Evolutionary conservation across 1,140 invertebrate genomes (phyloP), one percentile per base, ranked within the genome.

Genomic region (Drosophila pachea): DNA sequence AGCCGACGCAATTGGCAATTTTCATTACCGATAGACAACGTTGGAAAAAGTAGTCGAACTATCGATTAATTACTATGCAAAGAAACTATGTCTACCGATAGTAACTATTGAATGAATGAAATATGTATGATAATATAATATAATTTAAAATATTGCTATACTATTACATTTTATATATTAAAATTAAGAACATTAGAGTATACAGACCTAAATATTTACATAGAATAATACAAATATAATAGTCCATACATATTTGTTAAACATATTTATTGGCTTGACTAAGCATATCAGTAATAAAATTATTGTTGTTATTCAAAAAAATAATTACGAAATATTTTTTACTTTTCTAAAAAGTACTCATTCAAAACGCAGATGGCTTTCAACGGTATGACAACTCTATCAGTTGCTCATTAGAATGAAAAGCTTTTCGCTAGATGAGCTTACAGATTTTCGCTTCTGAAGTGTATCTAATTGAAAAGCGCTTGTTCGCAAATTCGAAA

Each of bases 401-500:
- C 40, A 8, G 11, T 47, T 9, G 22, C 42, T 29, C 35, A 8
- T 14, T 32, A 14, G 22, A 55, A 48, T 12, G 12, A 63, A 68
- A 56, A 69, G 67, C 53, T 69, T 14, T 12, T 7, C 38, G 11
- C 42, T 7, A 16, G 11, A 22, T 7, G 31, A 68, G 61, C 67
- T 69, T 69, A 42, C 32, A 22, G 33, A 16, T 58, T 52, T 33
- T 53, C 45, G 60, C 43, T 49, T 64, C 50, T 49, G 7, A 56
- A 52, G 53, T 65, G 47, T 69, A 69, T 58, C 67, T 52, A 52
- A 69, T 47, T 65, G 61, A 35, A 70, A 66, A 65, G 31, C 47
- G 62, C 53, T 53, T 66, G 5, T 66, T 52, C 47, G 62, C 47
- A 35, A 66, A 59, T 71, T 71, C 68, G 68, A 71, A 22, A 66